phyloP scores from a whole-genome alignment of 2,888 invertebrate genomes.

The Dione juno region DNA sequence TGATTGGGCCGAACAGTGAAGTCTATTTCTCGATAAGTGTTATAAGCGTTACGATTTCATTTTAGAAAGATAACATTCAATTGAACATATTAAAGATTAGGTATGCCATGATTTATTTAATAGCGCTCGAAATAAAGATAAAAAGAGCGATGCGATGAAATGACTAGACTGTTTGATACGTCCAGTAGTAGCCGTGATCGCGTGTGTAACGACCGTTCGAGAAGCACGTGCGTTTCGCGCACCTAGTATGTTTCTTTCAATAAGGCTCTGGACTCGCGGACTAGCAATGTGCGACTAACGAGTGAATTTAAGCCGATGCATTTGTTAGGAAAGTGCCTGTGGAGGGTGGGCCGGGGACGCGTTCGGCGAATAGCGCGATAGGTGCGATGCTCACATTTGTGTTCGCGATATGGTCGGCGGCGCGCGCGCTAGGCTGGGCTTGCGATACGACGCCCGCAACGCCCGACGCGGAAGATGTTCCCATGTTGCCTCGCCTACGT shows the following conservation, averaged over 20 bases:
- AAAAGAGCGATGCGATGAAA: conserved; percentile 63
- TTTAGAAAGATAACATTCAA: conserved; percentile 22
- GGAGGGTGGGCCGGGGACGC: conserved; percentile 65
- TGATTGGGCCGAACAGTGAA: conserved; percentile 33
- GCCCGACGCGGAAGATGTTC: conserved; percentile 72
- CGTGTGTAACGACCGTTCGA: conserved; percentile 65
- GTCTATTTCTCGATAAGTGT: conserved; percentile 31
- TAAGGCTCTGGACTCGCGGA: conserved; percentile 28
- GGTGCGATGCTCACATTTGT: conserved; percentile 84
- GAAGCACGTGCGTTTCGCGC: conserved; percentile 63
- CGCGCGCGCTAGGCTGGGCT: conserved; percentile 83
- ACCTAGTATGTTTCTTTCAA: conserved; percentile 35
- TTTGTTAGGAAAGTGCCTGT: conserved; percentile 57
- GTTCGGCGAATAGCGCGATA: conserved; percentile 66
- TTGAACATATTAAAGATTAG: conserved; percentile 50
- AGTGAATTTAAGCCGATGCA: conserved; percentile 66
- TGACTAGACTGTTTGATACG: conserved; percentile 60
- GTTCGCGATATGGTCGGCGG: conserved; percentile 85
- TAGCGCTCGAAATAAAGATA: conserved; percentile 74
- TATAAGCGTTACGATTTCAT: conserved; percentile 43
- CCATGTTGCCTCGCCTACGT: conserved; percentile 74
- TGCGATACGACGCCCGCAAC: conserved; percentile 62
- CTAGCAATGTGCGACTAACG: conserved; percentile 37
- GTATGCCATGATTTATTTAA: conserved; percentile 53
- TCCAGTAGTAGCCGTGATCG: conserved; percentile 70